phyloP scores from a whole-genome alignment of 2,888 invertebrate species.

The Temnothorax rugatulus region DNA sequence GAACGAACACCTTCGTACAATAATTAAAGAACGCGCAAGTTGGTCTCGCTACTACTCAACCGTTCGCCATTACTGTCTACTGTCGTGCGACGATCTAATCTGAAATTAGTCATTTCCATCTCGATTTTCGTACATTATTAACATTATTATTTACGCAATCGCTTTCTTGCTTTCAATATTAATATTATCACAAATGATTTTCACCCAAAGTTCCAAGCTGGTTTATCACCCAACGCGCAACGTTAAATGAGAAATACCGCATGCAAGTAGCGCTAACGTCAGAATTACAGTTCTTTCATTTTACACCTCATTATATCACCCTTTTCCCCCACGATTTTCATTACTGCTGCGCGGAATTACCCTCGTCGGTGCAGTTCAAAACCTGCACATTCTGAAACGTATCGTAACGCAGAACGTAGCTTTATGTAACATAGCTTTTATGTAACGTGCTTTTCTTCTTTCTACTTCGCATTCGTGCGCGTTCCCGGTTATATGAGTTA shows the following conservation, averaged over 20 bases:
- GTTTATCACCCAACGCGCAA: not conserved
- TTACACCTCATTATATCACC: not conserved
- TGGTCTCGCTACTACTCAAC: not conserved
- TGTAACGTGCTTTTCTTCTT: not conserved
- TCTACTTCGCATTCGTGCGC: constrained; percentile 1
- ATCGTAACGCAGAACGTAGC: not conserved
- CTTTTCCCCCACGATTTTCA: not conserved
- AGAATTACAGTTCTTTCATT: not conserved
- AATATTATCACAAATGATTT: not conserved
- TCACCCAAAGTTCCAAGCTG: not conserved
- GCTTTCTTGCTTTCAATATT: not conserved
- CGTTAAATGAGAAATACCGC: not conserved
- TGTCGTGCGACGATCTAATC: constrained; percentile 8
- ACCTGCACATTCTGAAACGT: not conserved
- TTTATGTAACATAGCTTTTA: constrained; percentile 6
- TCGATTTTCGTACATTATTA: not conserved
- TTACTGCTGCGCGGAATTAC: not conserved
- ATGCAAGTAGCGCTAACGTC: not conserved
- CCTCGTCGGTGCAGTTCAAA: not conserved
- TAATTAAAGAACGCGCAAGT: constrained; percentile 31
- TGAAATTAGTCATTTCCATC: constrained; percentile 8
- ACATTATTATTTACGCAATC: not conserved
- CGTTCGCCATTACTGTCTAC: not conserved
- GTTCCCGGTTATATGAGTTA: not conserved
- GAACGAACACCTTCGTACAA: constrained; percentile 25